Conservation (phyloP, 2,113 vertebrate species). For the Pogona vitticeps region DNA sequence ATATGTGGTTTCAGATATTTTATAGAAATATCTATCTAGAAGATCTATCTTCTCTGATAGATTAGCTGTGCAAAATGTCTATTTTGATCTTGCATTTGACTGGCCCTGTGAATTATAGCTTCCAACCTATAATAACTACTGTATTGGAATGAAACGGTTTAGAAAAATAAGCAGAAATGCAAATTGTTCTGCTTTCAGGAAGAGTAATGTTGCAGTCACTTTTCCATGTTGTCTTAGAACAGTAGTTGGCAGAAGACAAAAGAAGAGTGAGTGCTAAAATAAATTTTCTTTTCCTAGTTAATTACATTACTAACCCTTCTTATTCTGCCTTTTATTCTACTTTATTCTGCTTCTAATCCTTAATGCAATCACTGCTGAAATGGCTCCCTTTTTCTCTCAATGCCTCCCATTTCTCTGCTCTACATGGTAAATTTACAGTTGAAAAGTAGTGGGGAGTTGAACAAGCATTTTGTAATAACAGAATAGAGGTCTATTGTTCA, state of each 20-base stretch:
- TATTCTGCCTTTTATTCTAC: background rate
- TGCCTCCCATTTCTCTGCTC: no score
- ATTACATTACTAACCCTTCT: conserved; percentile 2
- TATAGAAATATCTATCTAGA: no score
- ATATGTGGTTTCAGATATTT: no score
- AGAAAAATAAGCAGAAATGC: conserved; percentile 4
- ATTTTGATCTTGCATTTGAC: background rate
- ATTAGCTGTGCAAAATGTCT: background rate
- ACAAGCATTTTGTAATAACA: background rate
- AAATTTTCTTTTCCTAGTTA: background rate
- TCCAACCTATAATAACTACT: conserved; percentile 10
- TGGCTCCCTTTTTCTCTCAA: background rate
- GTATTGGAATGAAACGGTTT: conserved; percentile 30
- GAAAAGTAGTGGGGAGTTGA: no score
- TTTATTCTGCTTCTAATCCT: background rate
- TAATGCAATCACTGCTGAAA: background rate
- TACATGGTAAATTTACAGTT: no score
- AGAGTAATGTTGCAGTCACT: background rate
- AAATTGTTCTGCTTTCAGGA: background rate
- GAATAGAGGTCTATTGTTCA: background rate
- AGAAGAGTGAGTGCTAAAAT: background rate
- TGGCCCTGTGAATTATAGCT: conserved; percentile 3
- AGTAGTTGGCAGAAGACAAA: background rate
- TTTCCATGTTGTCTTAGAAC: background rate
- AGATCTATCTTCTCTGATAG: background rate